A percentile compares a stretch with the other conserved stretches of the same genome.
Conservation (phyloP, 2,797 vertebrate genomes). For the Coreius guichenoti region DNA sequence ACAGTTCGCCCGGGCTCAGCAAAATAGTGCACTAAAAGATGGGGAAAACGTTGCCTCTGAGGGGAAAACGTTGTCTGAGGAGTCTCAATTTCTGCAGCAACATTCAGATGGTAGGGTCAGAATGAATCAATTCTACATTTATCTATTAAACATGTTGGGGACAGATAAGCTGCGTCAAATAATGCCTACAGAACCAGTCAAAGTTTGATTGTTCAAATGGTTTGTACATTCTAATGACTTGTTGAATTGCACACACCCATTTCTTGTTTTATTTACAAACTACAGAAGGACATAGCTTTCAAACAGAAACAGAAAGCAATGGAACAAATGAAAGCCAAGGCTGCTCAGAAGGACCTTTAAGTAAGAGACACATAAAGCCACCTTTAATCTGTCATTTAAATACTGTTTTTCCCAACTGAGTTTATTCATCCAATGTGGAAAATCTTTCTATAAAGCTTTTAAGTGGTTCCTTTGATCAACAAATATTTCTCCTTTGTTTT, state of each 20-base stretch:
- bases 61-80: neutral
- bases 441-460: neutral
- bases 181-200: neutral
- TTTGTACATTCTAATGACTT: neutral
- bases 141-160: neutral
- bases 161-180: neutral
- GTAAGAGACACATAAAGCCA: slow-evolving; percentile 74
- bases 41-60: neutral
- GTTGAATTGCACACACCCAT: neutral
- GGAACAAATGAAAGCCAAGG: slow-evolving; percentile 91
- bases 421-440: neutral
- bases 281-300: slow-evolving; percentile 89
- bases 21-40: neutral
- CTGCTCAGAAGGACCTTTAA: slow-evolving; percentile 90
- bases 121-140: neutral
- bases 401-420: neutral
- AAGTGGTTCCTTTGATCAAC: too few species aligned
- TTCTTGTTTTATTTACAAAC: neutral
- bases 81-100: neutral
- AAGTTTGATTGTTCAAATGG: too few species aligned
- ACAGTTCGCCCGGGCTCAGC: neutral
- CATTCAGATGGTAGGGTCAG: neutral
- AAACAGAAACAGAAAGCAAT: slow-evolving; percentile 95
- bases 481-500: slow-evolving; percentile 20
- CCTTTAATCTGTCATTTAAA: neutral